Base-by-base conservation (phyloP, 2,113 vertebrate genomes). In the Callospermophilus lateralis region DNA sequence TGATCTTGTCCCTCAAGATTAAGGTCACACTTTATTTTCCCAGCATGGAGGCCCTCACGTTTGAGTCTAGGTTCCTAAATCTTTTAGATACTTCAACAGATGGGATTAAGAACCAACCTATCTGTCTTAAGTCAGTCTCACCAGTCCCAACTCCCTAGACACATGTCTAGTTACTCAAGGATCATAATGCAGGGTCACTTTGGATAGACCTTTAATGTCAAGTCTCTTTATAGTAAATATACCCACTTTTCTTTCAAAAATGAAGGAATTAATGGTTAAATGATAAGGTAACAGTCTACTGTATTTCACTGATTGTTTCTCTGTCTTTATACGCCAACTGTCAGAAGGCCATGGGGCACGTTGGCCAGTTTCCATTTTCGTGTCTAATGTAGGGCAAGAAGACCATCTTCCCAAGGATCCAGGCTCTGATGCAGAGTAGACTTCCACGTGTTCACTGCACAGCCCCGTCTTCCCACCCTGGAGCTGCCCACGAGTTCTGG, bases 171-270 rank as follows among this genome's bases (percentile, higher is more conserved):
- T 48, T 90, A 97, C 7, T 20, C 61, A 67, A 78, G 26, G 78
- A 78, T 94, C 28, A n/a, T 45, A 55, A 81, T 83, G 93, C 58
- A 84, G 39, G 42, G 81, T 45, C 24, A 77, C 39, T 95, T 51
- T 45, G 86, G 45, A 88, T 32, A 84, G 73, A 45, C 32, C 76
- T 85, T 73, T 72, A 88, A 96, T 55, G 83, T 84, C 78, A 93
- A 90, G 19, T 93, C 65, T 90, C 84, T 93, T 86, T 93, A 90
- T 93, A 90, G 67, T 73, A 77, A 84, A 93, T 26, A 61, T 19
- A 67, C 28, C 61, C 39, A 55, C 16, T 76, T 79, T 94, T 74
- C 83, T 88, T 32, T 77, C 74, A 84, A 67, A 42, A 89, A 72
- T 37, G 51, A 94, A 74, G 87, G 48, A 81, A 67, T 37, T 94